Percentiles rank a stretch among this genome's conserved stretches.
Evolutionary conservation across 2,113 vertebrate species (phyloP).

Genomic region (Notarius quadriscutis): DNA sequence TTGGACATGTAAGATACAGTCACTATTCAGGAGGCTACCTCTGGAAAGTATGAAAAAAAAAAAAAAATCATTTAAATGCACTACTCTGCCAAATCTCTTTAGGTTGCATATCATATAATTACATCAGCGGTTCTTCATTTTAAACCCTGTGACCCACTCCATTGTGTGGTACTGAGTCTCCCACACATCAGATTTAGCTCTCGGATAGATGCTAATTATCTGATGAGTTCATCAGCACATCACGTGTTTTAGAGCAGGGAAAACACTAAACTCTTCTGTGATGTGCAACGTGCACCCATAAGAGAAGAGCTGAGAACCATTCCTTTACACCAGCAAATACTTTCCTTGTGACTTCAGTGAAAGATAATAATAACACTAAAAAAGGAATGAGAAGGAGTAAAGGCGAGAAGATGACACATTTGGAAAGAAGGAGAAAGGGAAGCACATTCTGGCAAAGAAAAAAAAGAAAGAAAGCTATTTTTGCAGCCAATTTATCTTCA

Average conservation of each 20-base stretch:
- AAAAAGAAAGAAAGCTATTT: neutral
- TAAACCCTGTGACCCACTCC: neutral
- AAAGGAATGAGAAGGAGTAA: slow-evolving; percentile 4
- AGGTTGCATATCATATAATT: neutral
- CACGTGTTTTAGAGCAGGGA: neutral
- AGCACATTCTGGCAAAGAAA: neutral
- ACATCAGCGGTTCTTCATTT: neutral
- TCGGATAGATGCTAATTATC: slow-evolving; percentile 8
- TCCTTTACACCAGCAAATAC: slow-evolving; percentile 2
- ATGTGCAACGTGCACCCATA: neutral
- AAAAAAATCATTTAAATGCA: neutral
- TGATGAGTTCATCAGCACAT: slow-evolving; percentile 10
- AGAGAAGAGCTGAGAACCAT: neutral
- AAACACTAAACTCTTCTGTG: neutral
- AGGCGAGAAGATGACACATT: neutral
- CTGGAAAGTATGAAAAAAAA: neutral
- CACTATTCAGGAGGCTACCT: neutral
- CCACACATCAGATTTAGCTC: slow-evolving; percentile 26
- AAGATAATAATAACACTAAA: slow-evolving; percentile 3
- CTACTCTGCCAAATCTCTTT: neutral
- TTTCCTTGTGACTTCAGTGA: slow-evolving; percentile 24
- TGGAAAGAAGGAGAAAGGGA: neutral
- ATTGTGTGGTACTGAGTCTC: neutral
- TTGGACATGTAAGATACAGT: neutral
- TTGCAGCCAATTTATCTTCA: neutral